phyloP scores from a whole-genome alignment of 1,140 invertebrate species.

The Drosophila nikananu region DNA sequence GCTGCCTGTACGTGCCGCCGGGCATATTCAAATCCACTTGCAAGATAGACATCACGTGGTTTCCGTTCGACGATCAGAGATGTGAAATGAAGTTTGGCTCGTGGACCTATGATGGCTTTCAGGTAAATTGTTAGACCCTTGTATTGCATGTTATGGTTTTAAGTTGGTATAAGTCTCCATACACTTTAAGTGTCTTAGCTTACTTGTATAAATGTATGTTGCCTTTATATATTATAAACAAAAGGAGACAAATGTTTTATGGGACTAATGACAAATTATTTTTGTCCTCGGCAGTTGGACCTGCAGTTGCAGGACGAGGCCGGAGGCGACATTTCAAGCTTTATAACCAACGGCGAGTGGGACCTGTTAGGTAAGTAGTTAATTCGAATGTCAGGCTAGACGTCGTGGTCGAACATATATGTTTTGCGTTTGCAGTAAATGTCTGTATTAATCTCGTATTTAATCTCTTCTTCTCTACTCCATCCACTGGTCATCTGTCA shows the following conservation, averaged over 20 bases:
- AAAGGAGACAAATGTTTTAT: no score
- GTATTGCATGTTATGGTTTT: not conserved
- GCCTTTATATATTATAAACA: not conserved
- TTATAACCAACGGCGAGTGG: slow-evolving; percentile 99
- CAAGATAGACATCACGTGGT: slow-evolving; percentile 97
- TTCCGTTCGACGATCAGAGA: slow-evolving; percentile 96
- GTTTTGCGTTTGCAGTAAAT: slow-evolving; percentile 19
- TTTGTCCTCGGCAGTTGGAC: slow-evolving; percentile 90
- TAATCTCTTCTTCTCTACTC: slow-evolving; percentile 39
- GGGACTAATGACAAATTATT: not conserved
- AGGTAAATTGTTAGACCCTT: slow-evolving; percentile 87
- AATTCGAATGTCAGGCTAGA: slow-evolving; percentile 4
- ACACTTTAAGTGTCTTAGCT: no score
- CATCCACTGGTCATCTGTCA: slow-evolving; percentile 16
- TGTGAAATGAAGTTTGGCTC: slow-evolving; percentile 98
- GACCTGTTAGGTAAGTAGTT: slow-evolving; percentile 94
- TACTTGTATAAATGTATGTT: no score
- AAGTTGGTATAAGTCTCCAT: not conserved
- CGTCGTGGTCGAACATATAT: not conserved
- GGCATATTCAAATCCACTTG: slow-evolving; percentile 95
- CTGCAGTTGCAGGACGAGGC: slow-evolving; percentile 94
- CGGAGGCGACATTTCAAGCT: slow-evolving; percentile 97
- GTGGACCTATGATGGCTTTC: slow-evolving; percentile 98
- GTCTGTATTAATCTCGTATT: slow-evolving; percentile 21
- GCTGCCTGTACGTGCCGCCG: slow-evolving; percentile 98